Evolutionary conservation across 2,888 invertebrate species (phyloP), one percentile per base, ranked within the genome.

Genomic region (Thymelicus sylvestris): DNA sequence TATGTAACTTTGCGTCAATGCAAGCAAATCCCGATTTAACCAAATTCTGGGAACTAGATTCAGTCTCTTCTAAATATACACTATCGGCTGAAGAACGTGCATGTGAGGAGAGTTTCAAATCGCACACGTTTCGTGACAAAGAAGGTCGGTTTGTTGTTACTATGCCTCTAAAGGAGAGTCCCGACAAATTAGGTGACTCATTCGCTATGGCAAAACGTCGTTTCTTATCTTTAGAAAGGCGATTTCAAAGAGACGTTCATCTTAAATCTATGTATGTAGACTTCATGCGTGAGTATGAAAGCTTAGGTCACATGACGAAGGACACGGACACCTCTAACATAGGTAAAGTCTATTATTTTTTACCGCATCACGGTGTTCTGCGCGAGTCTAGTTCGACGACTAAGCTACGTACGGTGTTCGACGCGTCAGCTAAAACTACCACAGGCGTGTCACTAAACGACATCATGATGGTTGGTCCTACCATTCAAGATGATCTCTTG

Each of bases 111-210:
- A 71, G 19, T 44, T 80, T 79, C 64, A 8, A 8, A 12, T 7
- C 65, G 0, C 72, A 67, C 7, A 76, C 65, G 0, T 4, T 55
- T 5, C 65, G 78, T 52, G 50, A 73, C 0, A 47, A 75, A n/a
- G n/a, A n/a, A 8, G 79, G 79, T 19, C 68, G 72, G 0, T 77
- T 78, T 71, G 57, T 75, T 6, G 78, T 79, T 0, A 74, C 74
- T 19, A 19, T 19, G 19, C 19, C 19, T 19, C 19, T 19, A 19
- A 19, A 19, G 19, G 19, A 0, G 19, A 19, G 19, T 19, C 19
- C 19, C 19, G 19, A 19, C 19, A 19, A 19, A 19, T 19, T 19
- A 19, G 19, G 19, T 19, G 19, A 19, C 19, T 19, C 19, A 19
- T 19, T 19, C 19, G 19, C 19, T 19, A 19, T 19, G 62, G 79